Evolutionary conservation across 2,113 vertebrate genomes (phyloP).

Genomic region (Aegotheles bennettii): DNA sequence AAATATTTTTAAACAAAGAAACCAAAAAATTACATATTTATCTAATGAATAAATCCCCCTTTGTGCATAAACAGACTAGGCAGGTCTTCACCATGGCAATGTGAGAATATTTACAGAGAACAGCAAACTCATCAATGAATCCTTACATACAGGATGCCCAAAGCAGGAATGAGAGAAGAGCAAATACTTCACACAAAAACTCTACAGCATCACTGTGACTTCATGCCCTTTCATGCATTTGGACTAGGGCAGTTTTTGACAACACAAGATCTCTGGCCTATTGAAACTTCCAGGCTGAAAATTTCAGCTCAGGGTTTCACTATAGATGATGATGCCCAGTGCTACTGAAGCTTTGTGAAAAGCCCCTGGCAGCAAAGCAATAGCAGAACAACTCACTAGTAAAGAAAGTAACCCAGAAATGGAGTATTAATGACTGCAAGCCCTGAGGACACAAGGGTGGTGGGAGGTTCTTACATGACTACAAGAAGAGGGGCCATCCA

Average conservation of each 20-base stretch:
- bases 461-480: not conserved
- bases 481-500: not conserved
- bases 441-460: not conserved
- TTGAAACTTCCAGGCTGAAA: not conserved
- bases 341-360: not conserved
- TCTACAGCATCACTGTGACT: not conserved
- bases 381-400: not conserved
- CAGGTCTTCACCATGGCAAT: not conserved
- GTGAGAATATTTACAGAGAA: not conserved
- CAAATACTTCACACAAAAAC: not conserved
- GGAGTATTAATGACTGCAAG: not conserved
- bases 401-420: not conserved
- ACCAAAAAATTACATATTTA: not conserved
- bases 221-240: not conserved
- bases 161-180: not conserved
- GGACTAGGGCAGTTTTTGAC: not conserved
- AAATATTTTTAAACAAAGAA: conserved; percentile 33
- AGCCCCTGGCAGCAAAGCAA: not conserved
- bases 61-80: not conserved
- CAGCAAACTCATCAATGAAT: not conserved
- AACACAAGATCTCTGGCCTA: not conserved
- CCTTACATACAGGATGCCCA: not conserved
- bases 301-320: not conserved
- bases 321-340: fast-evolving
- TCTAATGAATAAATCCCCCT: conserved; percentile 35